Percentiles rank a stretch among this genome's conserved stretches.
Conservation (phyloP, 2,888 invertebrate species). For the Arrhopalites spinosus region DNA sequence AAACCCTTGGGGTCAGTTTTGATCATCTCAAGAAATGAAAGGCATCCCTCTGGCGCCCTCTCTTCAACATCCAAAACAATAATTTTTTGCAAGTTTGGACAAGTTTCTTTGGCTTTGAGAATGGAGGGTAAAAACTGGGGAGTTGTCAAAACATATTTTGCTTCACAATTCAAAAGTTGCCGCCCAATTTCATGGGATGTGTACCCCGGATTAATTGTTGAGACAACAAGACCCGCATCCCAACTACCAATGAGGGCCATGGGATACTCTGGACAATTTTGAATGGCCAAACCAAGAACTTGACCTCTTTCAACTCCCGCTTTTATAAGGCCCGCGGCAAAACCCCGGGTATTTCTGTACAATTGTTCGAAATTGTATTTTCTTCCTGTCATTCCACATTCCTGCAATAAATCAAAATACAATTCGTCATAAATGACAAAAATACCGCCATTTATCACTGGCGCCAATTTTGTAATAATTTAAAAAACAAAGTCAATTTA, state of each 20-base stretch:
- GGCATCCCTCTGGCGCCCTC: constrained; percentile 43
- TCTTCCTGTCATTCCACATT: constrained; percentile 47
- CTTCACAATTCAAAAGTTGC: constrained; percentile 42
- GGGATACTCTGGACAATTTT: constrained; percentile 49
- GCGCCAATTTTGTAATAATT: too few species aligned
- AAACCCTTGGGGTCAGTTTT: constrained; percentile 45
- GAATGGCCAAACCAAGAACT: constrained; percentile 54
- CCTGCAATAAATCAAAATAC: constrained; percentile 32
- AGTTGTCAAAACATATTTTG: constrained; percentile 43
- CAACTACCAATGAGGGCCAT: constrained; percentile 48
- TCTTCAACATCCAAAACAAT: constrained; percentile 38
- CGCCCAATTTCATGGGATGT: constrained; percentile 49
- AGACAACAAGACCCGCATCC: constrained; percentile 53
- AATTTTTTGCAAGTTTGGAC: constrained; percentile 34
- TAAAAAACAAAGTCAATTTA: too few species aligned
- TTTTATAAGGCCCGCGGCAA: constrained; percentile 48
- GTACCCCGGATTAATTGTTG: constrained; percentile 56
- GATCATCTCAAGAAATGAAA: constrained; percentile 50
- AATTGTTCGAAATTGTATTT: constrained; percentile 44
- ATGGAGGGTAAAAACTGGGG: constrained; percentile 41
- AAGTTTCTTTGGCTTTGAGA: constrained; percentile 32
- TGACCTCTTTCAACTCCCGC: constrained; percentile 46
- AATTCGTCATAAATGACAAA: too few species aligned
- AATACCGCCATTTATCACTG: too few species aligned
- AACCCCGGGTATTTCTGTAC: constrained; percentile 49